These are phyloP conservation scores for Melanogrammus aeglefinus DNA, from an alignment of 2,797 vertebrate species.

Conservation along the genomic window DNA sequence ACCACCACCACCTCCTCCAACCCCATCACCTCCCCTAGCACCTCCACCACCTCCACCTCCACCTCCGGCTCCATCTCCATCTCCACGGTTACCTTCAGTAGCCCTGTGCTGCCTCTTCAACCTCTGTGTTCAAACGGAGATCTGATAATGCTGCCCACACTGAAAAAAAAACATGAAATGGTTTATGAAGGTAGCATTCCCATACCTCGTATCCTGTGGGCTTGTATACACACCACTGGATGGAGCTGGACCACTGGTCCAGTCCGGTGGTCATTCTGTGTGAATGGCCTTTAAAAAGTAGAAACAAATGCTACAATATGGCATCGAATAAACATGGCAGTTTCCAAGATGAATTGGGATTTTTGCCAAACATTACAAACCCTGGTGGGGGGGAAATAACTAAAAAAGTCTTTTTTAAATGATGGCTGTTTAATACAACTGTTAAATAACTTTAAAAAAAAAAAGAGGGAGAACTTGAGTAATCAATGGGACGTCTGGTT, in stretches of 20 bases:
- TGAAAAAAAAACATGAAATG: too few relatives aligned
- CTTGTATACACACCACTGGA: neutral
- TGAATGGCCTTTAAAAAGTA: too few relatives aligned
- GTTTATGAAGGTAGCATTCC: constrained; percentile 1
- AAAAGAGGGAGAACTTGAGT: too few relatives aligned
- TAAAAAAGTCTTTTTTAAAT: too few relatives aligned
- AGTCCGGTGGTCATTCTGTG: too few relatives aligned
- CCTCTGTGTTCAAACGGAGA: constrained; percentile 47
- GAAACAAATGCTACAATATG: too few relatives aligned
- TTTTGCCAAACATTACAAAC: too few relatives aligned
- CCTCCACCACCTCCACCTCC: constrained; percentile 36
- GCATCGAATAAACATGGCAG: too few relatives aligned
- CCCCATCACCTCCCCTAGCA: constrained; percentile 28
- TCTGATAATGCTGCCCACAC: constrained; percentile 19
- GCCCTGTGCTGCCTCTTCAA: constrained; percentile 36
- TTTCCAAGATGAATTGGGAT: too few relatives aligned
- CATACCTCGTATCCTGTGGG: neutral
- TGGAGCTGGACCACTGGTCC: neutral
- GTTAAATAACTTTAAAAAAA: too few relatives aligned
- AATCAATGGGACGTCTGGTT: neutral
- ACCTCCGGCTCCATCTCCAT: neutral
- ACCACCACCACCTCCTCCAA: constrained; percentile 14
- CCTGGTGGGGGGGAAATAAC: too few relatives aligned
- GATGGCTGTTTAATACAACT: too few relatives aligned
- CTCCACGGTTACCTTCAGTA: constrained; percentile 21